phyloP scores from a whole-genome alignment of 2,113 vertebrate genomes.

The Gnathonemus echidnorhynchus region DNA sequence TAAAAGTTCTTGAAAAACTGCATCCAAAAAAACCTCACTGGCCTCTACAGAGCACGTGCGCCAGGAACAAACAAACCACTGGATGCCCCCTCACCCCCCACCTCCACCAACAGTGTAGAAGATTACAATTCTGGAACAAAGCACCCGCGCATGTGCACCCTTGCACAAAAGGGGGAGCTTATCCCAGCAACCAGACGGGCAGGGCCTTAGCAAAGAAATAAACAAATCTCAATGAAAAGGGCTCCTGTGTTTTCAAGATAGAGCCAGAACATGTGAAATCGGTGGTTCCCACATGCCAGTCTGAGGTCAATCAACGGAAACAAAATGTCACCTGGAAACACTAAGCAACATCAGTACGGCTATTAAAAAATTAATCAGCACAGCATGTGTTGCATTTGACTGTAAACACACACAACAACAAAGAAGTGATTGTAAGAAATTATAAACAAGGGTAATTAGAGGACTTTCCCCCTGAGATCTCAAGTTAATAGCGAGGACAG shows the following conservation, averaged over 20 bases:
- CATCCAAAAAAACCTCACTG: not conserved
- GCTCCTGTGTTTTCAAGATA: constrained; percentile 43
- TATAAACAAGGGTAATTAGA: not conserved
- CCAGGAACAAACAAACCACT: not conserved
- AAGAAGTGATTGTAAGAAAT: not conserved
- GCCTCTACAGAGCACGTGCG: not conserved
- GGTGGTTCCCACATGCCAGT: not conserved
- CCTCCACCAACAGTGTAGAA: not conserved
- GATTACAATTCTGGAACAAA: not conserved
- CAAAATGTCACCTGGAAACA: not conserved
- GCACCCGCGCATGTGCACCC: not conserved
- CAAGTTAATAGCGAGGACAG: not conserved
- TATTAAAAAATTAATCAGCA: not conserved
- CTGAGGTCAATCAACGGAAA: not conserved
- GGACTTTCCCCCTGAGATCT: not conserved
- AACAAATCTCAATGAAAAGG: constrained; percentile 49
- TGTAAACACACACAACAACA: not conserved
- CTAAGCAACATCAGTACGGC: not conserved
- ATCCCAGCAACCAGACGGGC: not conserved
- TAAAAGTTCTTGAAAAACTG: not conserved
- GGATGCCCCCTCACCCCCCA: not conserved
- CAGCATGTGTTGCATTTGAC: not conserved
- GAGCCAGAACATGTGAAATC: constrained; percentile 18
- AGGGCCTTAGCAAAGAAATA: not conserved
- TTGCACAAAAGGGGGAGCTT: not conserved